phyloP scores from a whole-genome alignment of 2,113 vertebrate species.

The Prunella fulvescens region DNA sequence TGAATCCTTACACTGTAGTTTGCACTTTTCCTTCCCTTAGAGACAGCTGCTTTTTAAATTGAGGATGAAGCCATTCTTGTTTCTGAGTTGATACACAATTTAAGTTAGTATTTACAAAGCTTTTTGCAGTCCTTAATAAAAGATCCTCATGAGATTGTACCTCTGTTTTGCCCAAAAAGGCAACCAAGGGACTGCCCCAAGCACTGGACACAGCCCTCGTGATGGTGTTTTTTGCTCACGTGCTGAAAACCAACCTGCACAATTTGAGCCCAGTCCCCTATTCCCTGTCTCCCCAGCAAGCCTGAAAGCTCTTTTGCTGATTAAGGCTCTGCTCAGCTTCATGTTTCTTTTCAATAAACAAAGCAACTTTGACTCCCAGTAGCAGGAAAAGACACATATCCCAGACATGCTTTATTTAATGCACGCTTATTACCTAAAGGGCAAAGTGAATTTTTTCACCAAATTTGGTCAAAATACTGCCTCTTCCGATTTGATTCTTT shows the following conservation, averaged over 20 bases:
- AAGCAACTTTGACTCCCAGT: not conserved
- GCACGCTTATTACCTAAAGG: not conserved
- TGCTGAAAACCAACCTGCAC: not conserved
- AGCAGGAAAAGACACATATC: not conserved
- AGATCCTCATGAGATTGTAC: not conserved
- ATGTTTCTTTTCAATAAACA: not conserved
- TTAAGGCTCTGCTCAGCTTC: not conserved
- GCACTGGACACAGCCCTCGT: not conserved
- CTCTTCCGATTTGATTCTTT: not conserved
- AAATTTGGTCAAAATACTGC: conserved; percentile 54
- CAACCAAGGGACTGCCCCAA: not conserved
- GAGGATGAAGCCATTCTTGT: not conserved
- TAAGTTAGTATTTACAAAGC: not conserved
- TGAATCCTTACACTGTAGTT: not conserved
- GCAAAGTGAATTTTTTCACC: not conserved
- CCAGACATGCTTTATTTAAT: not conserved
- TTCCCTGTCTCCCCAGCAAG: not conserved
- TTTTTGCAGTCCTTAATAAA: not conserved
- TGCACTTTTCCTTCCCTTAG: not conserved
- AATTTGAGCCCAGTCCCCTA: not conserved
- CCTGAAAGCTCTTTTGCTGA: not conserved
- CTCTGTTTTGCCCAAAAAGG: not conserved
- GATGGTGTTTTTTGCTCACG: fast-evolving
- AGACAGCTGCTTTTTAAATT: not conserved
- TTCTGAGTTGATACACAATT: not conserved